These are phyloP conservation scores for Halcyon chelicuti DNA, from an alignment of 2,797 vertebrate genomes.

Conservation along the genomic window DNA sequence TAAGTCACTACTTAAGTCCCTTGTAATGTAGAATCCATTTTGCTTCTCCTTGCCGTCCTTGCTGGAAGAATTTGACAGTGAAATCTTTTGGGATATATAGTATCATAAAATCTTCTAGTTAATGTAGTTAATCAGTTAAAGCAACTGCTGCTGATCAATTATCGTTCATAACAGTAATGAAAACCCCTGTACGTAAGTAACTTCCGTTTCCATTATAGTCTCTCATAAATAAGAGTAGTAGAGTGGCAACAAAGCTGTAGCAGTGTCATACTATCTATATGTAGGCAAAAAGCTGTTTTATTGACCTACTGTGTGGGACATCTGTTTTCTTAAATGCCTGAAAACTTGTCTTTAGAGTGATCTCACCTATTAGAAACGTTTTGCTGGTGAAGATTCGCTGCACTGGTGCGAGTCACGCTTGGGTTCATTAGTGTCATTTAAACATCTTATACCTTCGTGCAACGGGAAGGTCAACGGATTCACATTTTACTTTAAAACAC, in stretches of 20 bases:
- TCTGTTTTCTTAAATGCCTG: background rate
- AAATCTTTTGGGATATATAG: background rate
- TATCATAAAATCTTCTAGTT: background rate
- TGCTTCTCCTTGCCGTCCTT: background rate
- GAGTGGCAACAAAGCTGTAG: background rate
- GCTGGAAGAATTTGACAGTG: background rate
- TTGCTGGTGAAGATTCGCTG: background rate
- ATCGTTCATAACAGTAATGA: background rate
- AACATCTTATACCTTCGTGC: background rate
- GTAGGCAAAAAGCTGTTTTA: background rate
- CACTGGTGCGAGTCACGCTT: background rate
- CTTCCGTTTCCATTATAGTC: background rate
- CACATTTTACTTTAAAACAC: background rate
- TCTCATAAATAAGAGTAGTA: background rate
- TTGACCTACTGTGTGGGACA: background rate
- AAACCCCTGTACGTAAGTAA: background rate
- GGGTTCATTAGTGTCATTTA: background rate
- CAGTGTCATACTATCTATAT: background rate
- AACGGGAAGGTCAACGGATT: background rate
- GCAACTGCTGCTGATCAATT: background rate
- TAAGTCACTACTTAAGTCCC: background rate
- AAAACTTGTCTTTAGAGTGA: background rate
- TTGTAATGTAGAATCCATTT: background rate
- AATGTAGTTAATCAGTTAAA: background rate
- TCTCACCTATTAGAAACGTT: background rate